Evolutionary conservation across 2,888 invertebrate species (phyloP), one percentile per base, ranked within the genome.

Genomic region (Anagyrus pseudococci): DNA sequence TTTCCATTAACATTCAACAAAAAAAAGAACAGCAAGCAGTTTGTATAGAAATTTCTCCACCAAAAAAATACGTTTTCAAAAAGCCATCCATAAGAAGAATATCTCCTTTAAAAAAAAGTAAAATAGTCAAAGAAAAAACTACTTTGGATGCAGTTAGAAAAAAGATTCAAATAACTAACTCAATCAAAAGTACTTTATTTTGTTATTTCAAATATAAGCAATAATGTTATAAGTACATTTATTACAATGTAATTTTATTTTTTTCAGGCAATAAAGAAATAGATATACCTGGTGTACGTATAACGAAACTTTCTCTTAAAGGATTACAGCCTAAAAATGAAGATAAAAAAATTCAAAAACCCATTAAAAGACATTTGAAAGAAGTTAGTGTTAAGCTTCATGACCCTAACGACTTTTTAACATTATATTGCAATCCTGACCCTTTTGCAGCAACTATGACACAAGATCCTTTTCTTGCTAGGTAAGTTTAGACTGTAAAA

Each of bases 401-500:
- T 46, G 70, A 77, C 60, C 71, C 73, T 20, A 71, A 73, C 77
- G 68, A 83, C 72, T 73, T 73, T 77, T 69, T 81, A 73, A 67
- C 72, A 33, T 71, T 77, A 17, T 79, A 77, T 46, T 83, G 82
- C 19, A 83, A 83, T 73, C 83, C 83, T 0, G 84, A 84, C 74
- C 84, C 84, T 0, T 85, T 84, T 73, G 83, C 83, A 7, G 84
- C 84, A 0, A 82, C 82, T 6, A 84, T 83, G 13, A 88, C 87
- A 1, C 82, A 85, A 6, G 89, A 90, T 81, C 90, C 90, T 3
- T 90, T 90, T 71, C 76, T 87, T 40, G 86, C 87, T 0, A 83
- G 69, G 73, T 73, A 62, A 41, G 22, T n/a, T 1, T 20, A 57
- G 43, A 44, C 13, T 23, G n/a, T n/a, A n/a, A n/a, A n/a, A n/a